Base-by-base conservation (phyloP, 2,888 invertebrate species). In the Cremastobaeus sp. region DNA sequence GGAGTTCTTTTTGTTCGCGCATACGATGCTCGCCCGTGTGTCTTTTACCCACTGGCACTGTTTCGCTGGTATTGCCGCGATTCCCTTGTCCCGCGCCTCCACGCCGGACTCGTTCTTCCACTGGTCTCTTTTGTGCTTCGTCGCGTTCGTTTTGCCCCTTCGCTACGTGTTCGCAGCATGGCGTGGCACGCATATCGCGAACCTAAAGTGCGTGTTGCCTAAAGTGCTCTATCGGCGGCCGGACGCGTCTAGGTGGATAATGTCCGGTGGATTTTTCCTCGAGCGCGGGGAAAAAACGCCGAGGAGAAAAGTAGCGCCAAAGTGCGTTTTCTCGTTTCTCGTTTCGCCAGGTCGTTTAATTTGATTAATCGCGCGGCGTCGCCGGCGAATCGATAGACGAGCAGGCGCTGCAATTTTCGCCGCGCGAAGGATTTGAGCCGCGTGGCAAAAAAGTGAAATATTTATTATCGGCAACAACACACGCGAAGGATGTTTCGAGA, bases 11-110 rank as follows among this genome's bases (percentile, higher is more conserved):
- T 25, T 8, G 5, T 25, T 6, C 25, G 25, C 8, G 4, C 25
- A 25, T 32, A 47, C 55, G 37, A 57, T 68, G 57, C 65, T 70
- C 62, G 57, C 37, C 47, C 69, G 59, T 60, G 68, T 64, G 71
- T 71, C 76, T 74, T 68, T 74, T 71, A 71, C 68, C 66, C 76
- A 76, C 76, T 68, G 71, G 64, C 70, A 71, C 74, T 74, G 71
- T 66, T 70, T 64, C 45, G 57, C 74, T 59, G 47, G 65, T 72
- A 54, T 25, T 55, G 45, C 48, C 62, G 55, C 75, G 75, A 57
- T 64, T 57, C 62, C 62, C 32, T 34, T 47, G 47, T 66, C 70
- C 66, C 11, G 8, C 25, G 25, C 25, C 65, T 65, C 37, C 52
- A 54, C 62, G 41, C 52, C 54, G 18, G 45, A 37, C 47, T 25